Conservation (phyloP, 1,140 invertebrate species). For the Schlechtendalia chinensis region DNA sequence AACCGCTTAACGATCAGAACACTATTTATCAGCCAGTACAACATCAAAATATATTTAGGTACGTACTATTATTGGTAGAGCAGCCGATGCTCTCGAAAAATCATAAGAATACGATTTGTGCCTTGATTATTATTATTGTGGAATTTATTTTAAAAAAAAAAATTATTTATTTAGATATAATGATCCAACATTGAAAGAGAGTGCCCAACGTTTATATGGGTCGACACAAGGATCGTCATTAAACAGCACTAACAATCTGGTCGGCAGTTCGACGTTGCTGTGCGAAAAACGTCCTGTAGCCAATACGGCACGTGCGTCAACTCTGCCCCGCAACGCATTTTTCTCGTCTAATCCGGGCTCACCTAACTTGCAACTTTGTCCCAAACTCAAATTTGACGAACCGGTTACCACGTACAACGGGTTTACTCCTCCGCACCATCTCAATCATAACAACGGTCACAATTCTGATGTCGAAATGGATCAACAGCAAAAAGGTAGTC, state of each 20-base stretch:
- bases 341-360: constrained; percentile 44
- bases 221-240: constrained; percentile 40
- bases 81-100: no score
- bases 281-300: constrained; percentile 55
- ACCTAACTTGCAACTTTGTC: constrained; percentile 28
- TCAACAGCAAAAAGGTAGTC: constrained; percentile 66
- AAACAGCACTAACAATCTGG: constrained; percentile 51
- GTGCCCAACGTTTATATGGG: constrained; percentile 51
- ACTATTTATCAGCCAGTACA: constrained; percentile 19
- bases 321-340: constrained; percentile 64
- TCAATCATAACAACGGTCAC: constrained; percentile 54
- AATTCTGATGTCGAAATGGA: constrained; percentile 67
- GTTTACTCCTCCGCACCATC: constrained; percentile 27
- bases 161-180: constrained; percentile 53
- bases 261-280: constrained; percentile 47
- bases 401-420: constrained; percentile 39
- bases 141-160: background rate
- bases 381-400: constrained; percentile 44
- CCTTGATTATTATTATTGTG: no score
- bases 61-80: no score
- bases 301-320: constrained; percentile 65
- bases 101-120: no score
- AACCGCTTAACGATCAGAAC: constrained; percentile 10
- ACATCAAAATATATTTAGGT: constrained; percentile 48
- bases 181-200: constrained; percentile 55